Base-by-base conservation (phyloP, 2,888 invertebrate species). In the Syrphus vitripennis region DNA sequence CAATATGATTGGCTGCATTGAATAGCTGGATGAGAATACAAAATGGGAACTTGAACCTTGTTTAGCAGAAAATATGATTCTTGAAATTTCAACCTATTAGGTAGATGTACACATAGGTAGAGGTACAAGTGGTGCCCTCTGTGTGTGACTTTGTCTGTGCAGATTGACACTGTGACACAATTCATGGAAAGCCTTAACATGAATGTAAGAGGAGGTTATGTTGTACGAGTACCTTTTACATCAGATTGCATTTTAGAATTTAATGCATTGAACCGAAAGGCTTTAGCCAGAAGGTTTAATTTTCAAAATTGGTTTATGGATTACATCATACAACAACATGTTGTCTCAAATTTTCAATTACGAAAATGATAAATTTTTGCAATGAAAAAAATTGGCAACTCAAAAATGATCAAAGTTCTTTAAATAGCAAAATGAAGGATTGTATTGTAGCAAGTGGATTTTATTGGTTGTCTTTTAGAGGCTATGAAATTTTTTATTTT, bases 221-320 rank as follows among this genome's bases (percentile, higher is more conserved):
- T 65, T 65, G 14, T 50, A 6, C 10, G 3, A 3, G 3, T 6
- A 34, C 12, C 9, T 9, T 34, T 34, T 29, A 31, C 31, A n/a
- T 7, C 9, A 42, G 59, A 59, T 59, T 59, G 34, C n/a, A 24
- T 45, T 45, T 21, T 16, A 40, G 12, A 55, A 72, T 55, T 74
- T 40, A 34, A 26, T 74, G 63, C 72, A 75, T 55, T 70, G 48
- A 16, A 57, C 34, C 19, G 29, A 1, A 57, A 48, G 24, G 12
- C 14, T 19, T 31, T 29, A 5, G 48, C 74, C 53, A 37, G 45
- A 4, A 65, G 79, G 69, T 65, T 70, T 70, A 70, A 79, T 75
- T 70, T 79, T 70, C 63, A n/a, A 31, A 74, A 83, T 79, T 79
- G 63, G 63, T 55, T 74, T 67, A 61, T 59, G 29, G 50, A 26